Evolutionary conservation across 2,888 invertebrate genomes (phyloP), one percentile per base, ranked within the genome.

Genomic region (Nymphalis polychloros): DNA sequence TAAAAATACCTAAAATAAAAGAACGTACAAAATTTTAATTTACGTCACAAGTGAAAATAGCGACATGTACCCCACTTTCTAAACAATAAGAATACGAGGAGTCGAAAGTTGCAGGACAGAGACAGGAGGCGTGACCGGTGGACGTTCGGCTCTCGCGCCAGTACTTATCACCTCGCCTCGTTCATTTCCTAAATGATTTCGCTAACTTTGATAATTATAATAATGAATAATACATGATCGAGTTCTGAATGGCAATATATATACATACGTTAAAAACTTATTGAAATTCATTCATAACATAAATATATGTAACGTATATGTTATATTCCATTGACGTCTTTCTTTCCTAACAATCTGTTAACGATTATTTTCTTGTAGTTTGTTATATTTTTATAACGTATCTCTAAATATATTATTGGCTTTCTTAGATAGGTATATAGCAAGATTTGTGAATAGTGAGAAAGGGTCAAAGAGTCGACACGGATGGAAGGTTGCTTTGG

Each of bases 71-170:
- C 47, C 19, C 35, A 46, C 52, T 65, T 46, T 57, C 57, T 41
- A 57, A 57, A 31, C 31, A 41, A 19, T 41, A 10, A 47, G 59
- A 50, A 41, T n/a, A 48, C 16, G 7, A 27, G 8, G 8, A 35
- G 57, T 35, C 49, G 50, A 41, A 62, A 55, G 61, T 49, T n/a
- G n/a, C 35, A 55, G 19, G 60, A 55, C 27, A 7, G 35, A 20
- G 50, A 13, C 48, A 52, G 31, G 46, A 46, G 31, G 23, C 66
- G 61, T 66, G 55, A 55, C 66, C 23, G 48, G 61, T 55, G 7
- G 6, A 23, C 19, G 48, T 60, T 53, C 53, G 31, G 31, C 46
- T 46, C 50, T 52, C 47, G 17, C 17, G n/a, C 52, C 8, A 41
- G 19, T 46, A 59, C 13, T 53, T 60, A 47, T 27, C 16, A 48